phyloP scores from a whole-genome alignment of 1,140 invertebrate species.

The Drosophila sucinea region DNA sequence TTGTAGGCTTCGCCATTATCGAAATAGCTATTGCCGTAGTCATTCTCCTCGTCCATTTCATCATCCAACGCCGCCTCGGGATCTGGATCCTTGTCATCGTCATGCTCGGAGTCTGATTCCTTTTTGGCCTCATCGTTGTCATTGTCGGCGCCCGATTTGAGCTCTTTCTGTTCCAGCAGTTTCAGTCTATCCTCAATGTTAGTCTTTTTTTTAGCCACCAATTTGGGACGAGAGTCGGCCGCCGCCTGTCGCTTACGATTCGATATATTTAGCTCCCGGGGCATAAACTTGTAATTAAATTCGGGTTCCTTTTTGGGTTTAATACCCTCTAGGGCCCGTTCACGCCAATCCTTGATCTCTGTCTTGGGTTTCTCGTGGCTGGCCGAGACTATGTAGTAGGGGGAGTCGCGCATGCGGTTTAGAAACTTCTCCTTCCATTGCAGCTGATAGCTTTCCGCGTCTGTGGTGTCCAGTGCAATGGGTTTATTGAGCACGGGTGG shows the following conservation, averaged over 20 bases:
- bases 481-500: constrained; percentile 87
- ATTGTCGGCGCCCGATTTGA: constrained; percentile 84
- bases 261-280: constrained; percentile 84
- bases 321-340: constrained; percentile 86
- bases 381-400: constrained; percentile 85
- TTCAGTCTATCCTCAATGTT: constrained; percentile 81
- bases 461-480: constrained; percentile 83
- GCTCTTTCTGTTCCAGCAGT: constrained; percentile 86
- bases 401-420: constrained; percentile 84
- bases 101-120: constrained; percentile 82
- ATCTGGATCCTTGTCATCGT: constrained; percentile 84
- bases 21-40: constrained; percentile 92
- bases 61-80: constrained; percentile 85
- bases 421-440: constrained; percentile 79
- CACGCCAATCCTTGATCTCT: constrained; percentile 68
- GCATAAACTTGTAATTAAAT: constrained; percentile 85
- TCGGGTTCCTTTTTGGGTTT: constrained; percentile 82
- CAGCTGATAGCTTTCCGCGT: constrained; percentile 73
- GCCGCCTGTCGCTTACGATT: constrained; percentile 56
- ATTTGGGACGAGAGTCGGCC: constrained; percentile 33
- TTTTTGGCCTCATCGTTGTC: constrained; percentile 84
- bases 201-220: constrained; percentile 56
- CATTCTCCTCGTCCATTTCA: constrained; percentile 90
- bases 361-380: constrained; percentile 84
- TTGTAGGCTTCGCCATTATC: constrained; percentile 94